Conservation (phyloP, 1,140 invertebrate genomes). For the Orchestia grillus region DNA sequence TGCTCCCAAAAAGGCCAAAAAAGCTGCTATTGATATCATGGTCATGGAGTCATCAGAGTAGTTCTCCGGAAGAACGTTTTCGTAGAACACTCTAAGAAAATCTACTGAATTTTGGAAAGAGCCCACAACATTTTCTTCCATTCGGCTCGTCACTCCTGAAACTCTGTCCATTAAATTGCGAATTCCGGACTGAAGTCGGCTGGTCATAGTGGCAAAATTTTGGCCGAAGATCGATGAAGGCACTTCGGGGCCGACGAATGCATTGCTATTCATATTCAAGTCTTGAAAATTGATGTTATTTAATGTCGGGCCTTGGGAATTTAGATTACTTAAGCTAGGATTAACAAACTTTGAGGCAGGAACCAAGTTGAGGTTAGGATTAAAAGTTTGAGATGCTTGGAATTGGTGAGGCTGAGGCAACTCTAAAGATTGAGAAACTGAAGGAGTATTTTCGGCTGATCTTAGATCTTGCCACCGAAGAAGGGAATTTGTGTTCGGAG, state of each 20-base stretch:
- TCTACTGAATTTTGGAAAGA: conserved; percentile 34
- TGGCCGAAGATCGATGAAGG: conserved; percentile 9
- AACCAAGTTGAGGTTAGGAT: not conserved
- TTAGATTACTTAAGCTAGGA: not conserved
- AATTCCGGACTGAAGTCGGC: conserved; percentile 3
- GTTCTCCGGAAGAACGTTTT: conserved; percentile 30
- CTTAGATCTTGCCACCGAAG: not conserved
- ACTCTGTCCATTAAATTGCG: not conserved
- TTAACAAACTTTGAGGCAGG: not conserved
- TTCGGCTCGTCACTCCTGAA: conserved; percentile 29
- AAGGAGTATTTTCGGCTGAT: not conserved
- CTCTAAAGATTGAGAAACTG: not conserved
- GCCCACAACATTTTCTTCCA: conserved; percentile 18
- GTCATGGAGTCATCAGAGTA: conserved; percentile 43
- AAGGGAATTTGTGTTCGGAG: not conserved
- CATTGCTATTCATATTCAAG: not conserved
- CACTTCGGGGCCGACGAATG: not conserved
- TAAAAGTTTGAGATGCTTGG: not conserved
- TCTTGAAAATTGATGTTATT: not conserved
- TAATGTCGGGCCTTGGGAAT: not conserved
- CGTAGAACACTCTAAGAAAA: conserved; percentile 8
- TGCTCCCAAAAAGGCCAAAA: conserved; percentile 31
- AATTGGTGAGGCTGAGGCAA: not conserved
- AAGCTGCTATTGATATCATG: conserved; percentile 26
- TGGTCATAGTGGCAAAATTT: conserved; percentile 42